Conservation (phyloP, 2,113 vertebrate species). For the Cacatua alba region DNA sequence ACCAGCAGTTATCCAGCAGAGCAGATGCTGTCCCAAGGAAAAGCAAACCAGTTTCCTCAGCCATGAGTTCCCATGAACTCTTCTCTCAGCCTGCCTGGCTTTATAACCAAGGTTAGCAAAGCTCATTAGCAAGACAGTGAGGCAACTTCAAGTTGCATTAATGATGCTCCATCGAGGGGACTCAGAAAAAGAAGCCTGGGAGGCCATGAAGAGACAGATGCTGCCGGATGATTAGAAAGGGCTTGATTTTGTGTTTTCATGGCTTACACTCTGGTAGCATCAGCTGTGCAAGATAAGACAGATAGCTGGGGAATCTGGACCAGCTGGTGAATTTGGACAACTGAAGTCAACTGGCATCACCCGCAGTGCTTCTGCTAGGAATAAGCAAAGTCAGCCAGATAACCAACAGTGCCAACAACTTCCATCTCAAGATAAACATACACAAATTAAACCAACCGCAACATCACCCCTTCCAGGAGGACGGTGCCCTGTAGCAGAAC, state of each 20-base stretch:
- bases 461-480: neutral
- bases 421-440: neutral
- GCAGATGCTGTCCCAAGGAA: neutral
- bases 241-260: neutral
- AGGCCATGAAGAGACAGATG: conserved; percentile 21
- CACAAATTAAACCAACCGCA: neutral
- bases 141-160: conserved; percentile 26
- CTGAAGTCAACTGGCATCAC: conserved; percentile 24
- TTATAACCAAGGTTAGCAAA: neutral
- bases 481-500: neutral
- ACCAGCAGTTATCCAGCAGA: neutral
- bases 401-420: neutral
- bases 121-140: conserved; percentile 16
- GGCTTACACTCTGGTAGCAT: neutral
- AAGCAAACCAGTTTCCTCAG: neutral
- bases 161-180: neutral
- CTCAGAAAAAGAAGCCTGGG: neutral
- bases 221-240: conserved; percentile 2
- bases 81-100: neutral
- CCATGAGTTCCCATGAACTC: neutral
- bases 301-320: neutral
- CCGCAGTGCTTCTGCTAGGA: neutral
- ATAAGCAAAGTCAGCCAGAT: neutral
- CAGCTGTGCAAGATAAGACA: neutral
- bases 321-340: neutral